Conservation (phyloP, 2,113 vertebrate species). For the Uria lomvia region DNA sequence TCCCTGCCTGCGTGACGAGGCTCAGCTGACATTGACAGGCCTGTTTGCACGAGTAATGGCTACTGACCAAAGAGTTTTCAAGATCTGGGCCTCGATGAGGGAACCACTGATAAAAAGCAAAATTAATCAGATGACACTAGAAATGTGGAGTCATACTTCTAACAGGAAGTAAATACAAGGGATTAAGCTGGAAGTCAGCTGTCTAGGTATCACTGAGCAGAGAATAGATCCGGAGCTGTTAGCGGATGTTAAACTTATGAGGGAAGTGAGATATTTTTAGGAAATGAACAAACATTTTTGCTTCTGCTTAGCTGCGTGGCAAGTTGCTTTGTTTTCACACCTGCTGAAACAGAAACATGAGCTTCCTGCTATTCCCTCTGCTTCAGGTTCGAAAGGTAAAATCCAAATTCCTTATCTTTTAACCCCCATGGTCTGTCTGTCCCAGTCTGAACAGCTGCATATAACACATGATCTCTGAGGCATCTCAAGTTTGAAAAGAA, state of each 20-base stretch:
- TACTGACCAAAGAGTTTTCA: background rate
- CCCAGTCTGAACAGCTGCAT: background rate
- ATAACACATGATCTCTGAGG: background rate
- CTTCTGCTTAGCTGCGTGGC: background rate
- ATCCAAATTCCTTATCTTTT: background rate
- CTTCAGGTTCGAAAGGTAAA: background rate
- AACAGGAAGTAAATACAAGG: background rate
- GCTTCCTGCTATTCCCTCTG: background rate
- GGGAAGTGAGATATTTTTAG: background rate
- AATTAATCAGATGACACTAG: background rate
- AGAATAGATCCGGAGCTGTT: background rate
- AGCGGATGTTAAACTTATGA: background rate
- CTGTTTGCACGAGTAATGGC: background rate
- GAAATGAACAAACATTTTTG: background rate
- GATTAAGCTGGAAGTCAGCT: background rate
- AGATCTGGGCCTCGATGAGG: background rate
- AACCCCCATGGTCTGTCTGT: background rate
- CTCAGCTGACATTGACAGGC: background rate
- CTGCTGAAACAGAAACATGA: background rate
- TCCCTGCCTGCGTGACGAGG: background rate
- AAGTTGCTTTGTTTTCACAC: background rate
- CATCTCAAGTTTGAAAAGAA: background rate
- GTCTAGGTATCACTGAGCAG: slow-evolving; percentile 1
- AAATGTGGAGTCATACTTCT: background rate
- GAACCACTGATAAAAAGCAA: background rate